These are phyloP conservation scores for Leptopilina myrica DNA, from an alignment of 2,888 invertebrate genomes.

Conservation along the genomic window DNA sequence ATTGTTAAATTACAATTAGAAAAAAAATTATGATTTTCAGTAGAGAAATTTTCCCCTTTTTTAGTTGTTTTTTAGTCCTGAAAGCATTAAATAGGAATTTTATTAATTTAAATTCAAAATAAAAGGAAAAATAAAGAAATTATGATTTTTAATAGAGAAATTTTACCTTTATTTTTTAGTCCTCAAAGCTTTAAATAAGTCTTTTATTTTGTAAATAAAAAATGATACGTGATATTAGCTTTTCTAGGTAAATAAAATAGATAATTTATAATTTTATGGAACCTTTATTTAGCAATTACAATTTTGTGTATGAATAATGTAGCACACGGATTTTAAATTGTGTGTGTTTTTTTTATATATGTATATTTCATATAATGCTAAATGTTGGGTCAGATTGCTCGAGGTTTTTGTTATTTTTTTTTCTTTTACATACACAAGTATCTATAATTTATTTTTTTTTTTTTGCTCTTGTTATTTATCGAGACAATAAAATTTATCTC, in stretches of 20 bases:
- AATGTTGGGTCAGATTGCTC: conserved; percentile 54
- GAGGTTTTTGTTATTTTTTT: conserved; percentile 43
- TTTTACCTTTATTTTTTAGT: too few species aligned
- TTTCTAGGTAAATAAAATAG: conserved; percentile 39
- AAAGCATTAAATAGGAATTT: too few species aligned
- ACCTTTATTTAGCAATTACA: conserved; percentile 70
- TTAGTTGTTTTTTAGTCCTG: too few species aligned
- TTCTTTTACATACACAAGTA: conserved; percentile 28
- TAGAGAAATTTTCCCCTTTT: too few species aligned
- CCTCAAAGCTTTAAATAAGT: too few species aligned
- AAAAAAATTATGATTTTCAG: too few species aligned
- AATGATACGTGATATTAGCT: too few species aligned
- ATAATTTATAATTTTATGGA: conserved; percentile 51
- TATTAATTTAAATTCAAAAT: too few species aligned
- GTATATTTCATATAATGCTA: conserved; percentile 59
- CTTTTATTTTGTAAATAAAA: too few species aligned
- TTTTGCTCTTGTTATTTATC: conserved; percentile 45
- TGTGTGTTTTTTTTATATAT: conserved; percentile 36
- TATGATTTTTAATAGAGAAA: too few species aligned
- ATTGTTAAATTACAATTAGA: too few species aligned
- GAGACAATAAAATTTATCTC: conserved; percentile 47
- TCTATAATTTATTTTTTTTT: conserved; percentile 44
- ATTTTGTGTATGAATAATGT: conserved; percentile 67
- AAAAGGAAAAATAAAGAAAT: too few species aligned
- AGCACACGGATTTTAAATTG: conserved; percentile 52